Evolutionary conservation across 2,113 vertebrate species (phyloP).

Genomic region (Zeus faber): DNA sequence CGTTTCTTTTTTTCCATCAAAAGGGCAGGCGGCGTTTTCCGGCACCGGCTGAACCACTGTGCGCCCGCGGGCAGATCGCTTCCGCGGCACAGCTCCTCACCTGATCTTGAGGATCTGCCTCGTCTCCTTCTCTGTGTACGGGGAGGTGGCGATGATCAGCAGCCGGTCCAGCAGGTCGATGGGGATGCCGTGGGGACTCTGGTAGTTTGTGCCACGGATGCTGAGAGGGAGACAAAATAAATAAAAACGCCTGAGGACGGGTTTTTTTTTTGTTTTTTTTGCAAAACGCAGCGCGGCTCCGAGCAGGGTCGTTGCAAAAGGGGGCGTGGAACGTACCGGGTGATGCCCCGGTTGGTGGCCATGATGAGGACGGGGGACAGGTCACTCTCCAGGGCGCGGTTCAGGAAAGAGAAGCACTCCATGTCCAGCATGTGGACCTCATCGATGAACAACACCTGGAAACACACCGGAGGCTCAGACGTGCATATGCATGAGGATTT

Average conservation of each 20-base stretch:
- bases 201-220: slow-evolving; percentile 90
- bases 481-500: background rate
- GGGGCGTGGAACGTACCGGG: slow-evolving; percentile 68
- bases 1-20: background rate
- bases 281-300: too few relatives aligned
- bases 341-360: slow-evolving; percentile 93
- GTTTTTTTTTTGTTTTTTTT: too few relatives aligned
- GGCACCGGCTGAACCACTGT: background rate
- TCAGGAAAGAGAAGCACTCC: slow-evolving; percentile 92
- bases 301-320: background rate
- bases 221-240: slow-evolving; percentile 48
- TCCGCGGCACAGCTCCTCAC: too few relatives aligned
- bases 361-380: slow-evolving; percentile 91
- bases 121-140: slow-evolving; percentile 90
- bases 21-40: too few relatives aligned
- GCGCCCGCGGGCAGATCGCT: too few relatives aligned
- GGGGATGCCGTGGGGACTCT: slow-evolving; percentile 90
- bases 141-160: slow-evolving; percentile 87
- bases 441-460: slow-evolving; percentile 90
- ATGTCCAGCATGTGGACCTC: slow-evolving; percentile 96
- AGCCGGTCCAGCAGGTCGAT: slow-evolving; percentile 89
- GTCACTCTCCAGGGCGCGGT: slow-evolving; percentile 89
- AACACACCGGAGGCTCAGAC: background rate
- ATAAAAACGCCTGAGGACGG: background rate
- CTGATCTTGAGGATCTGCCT: slow-evolving; percentile 91